Evolutionary conservation across 2,888 invertebrate genomes (phyloP).

Genomic region (Zele albiditarsus): DNA sequence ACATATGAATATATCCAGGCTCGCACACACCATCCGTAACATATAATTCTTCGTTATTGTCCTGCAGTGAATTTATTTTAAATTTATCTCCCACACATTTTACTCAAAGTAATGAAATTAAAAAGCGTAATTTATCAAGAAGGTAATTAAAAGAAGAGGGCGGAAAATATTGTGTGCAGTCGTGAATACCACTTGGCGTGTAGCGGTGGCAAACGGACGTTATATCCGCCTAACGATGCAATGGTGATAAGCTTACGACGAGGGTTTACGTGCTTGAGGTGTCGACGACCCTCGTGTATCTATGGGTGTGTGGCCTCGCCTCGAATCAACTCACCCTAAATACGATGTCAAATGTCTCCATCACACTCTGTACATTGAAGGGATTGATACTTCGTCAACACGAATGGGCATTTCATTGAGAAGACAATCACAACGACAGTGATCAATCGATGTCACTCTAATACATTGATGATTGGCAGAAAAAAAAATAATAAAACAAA

Average conservation of each 20-base stretch:
- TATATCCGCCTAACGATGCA: slow-evolving; percentile 43
- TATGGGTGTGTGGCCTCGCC: not conserved
- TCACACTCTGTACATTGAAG: not conserved
- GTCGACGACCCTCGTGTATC: slow-evolving; percentile 42
- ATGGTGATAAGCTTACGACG: slow-evolving; percentile 42
- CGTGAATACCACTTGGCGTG: slow-evolving; percentile 25
- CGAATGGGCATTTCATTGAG: not conserved
- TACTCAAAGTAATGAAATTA: not conserved
- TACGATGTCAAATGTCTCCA: not conserved
- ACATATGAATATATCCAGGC: not conserved
- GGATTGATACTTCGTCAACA: not conserved
- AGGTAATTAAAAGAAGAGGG: not conserved
- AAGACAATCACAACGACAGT: not conserved
- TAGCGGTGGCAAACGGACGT: slow-evolving; percentile 40
- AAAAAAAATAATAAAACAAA: not conserved
- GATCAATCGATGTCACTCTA: not conserved
- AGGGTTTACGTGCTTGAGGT: slow-evolving; percentile 46
- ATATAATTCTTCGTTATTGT: not conserved
- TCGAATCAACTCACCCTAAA: not conserved
- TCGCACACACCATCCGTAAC: not conserved
- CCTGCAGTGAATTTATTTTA: not conserved
- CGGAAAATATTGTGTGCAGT: not conserved
- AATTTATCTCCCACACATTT: not conserved
- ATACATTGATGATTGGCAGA: not conserved
- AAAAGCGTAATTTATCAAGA: not conserved